A percentile compares a stretch with the other conserved stretches of the same genome.
These are phyloP conservation scores for Sinocyclocheilus maitianheensis DNA, from an alignment of 2,113 vertebrate species.

Conservation along the genomic window DNA sequence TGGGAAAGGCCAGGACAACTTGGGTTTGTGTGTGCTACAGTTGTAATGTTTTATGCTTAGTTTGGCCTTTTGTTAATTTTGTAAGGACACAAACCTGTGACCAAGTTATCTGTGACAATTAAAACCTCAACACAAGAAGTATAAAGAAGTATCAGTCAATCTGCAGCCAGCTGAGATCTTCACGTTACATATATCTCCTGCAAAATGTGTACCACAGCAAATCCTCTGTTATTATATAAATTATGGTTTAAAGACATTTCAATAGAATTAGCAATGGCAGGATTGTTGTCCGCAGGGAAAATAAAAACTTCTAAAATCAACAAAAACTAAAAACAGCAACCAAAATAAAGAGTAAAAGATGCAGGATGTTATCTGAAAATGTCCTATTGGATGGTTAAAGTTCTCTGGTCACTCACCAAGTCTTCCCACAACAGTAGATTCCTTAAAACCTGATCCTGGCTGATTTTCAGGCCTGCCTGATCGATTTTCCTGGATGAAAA, in stretches of 20 bases:
- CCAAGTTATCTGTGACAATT: neutral
- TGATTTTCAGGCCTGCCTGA: constrained; percentile 87
- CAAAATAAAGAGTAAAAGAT: neutral
- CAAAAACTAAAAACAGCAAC: neutral
- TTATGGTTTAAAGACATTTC: neutral
- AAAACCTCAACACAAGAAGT: neutral
- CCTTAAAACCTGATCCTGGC: constrained; percentile 83
- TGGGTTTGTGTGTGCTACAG: neutral
- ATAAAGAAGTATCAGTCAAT: neutral
- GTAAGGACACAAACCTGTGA: neutral
- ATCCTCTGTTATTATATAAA: neutral
- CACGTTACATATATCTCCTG: neutral
- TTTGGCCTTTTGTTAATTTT: neutral
- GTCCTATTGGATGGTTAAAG: constrained; percentile 14
- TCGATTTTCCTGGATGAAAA: constrained; percentile 89
- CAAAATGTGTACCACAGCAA: neutral
- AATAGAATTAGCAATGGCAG: neutral
- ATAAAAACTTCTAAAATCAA: neutral
- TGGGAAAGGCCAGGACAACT: neutral
- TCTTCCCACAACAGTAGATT: constrained; percentile 68
- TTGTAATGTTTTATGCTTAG: neutral
- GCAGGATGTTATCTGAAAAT: neutral
- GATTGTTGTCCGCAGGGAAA: neutral
- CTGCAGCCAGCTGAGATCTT: neutral
- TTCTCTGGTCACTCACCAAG: neutral